Percentiles rank a stretch among this genome's conserved stretches.
Conservation (phyloP, 2,113 vertebrate genomes). For the Hypanus sabinus region DNA sequence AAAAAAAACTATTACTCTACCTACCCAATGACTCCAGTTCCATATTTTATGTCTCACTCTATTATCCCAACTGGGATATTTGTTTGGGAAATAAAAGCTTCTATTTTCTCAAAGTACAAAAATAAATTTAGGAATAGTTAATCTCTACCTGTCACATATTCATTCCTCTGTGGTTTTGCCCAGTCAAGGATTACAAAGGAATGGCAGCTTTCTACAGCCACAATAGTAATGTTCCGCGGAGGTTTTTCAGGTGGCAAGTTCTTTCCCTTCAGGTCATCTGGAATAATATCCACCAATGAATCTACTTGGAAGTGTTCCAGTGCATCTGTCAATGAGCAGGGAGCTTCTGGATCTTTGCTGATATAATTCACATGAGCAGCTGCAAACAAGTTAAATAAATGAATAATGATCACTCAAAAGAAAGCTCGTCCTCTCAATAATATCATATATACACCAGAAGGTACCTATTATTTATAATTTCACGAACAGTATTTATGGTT, state of each 20-base stretch:
- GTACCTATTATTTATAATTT: neutral
- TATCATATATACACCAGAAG: neutral
- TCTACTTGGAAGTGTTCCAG: constrained; percentile 94
- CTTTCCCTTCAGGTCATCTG: constrained; percentile 60
- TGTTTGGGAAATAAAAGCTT: neutral
- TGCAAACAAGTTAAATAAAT: constrained; percentile 45
- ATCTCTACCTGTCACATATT: constrained; percentile 82
- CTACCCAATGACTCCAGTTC: neutral
- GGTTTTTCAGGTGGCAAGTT: constrained; percentile 62
- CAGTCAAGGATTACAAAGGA: constrained; percentile 96
- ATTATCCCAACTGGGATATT: neutral
- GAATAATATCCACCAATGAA: constrained; percentile 72
- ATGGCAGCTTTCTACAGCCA: constrained; percentile 93
- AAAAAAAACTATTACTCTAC: neutral
- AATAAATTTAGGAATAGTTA: neutral
- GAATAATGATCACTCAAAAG: neutral
- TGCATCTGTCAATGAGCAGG: constrained; percentile 90
- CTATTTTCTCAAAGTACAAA: neutral
- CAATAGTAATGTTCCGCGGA: constrained; percentile 85
- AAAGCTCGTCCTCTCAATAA: neutral
- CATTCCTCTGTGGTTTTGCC: constrained; percentile 72
- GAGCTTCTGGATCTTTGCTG: constrained; percentile 77
- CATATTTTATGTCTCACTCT: neutral
- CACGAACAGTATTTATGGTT: no score
- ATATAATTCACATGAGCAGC: constrained; percentile 94